Evolutionary conservation across 1,140 invertebrate genomes (phyloP).

Genomic region (Chionoecetes opilio): DNA sequence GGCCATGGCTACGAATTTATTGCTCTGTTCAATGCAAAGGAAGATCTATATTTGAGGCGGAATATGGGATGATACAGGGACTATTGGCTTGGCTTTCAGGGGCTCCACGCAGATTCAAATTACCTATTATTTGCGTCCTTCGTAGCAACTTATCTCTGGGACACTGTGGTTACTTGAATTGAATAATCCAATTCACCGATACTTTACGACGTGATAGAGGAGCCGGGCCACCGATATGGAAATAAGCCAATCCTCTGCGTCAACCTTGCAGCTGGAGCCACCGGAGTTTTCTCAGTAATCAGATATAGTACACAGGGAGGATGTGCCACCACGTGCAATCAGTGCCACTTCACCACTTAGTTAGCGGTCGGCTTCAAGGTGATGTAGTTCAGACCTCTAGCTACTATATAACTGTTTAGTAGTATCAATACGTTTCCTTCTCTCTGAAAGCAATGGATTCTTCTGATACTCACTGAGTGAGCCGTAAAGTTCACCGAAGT

Average conservation of each 20-base stretch:
- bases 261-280: too few species aligned
- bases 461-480: neutral
- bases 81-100: neutral
- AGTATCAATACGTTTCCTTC: neutral
- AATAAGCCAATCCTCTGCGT: too few species aligned
- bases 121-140: neutral
- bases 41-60: neutral
- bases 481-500: neutral
- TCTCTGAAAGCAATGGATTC: too few species aligned
- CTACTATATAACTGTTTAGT: too few species aligned
- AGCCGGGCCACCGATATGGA: too few species aligned
- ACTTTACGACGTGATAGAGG: neutral
- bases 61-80: neutral
- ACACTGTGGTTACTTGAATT: conserved; percentile 7
- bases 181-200: neutral
- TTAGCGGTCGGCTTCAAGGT: too few species aligned
- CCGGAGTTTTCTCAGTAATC: too few species aligned
- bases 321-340: too few species aligned
- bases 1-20: neutral
- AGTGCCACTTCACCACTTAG: too few species aligned
- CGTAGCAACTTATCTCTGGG: neutral
- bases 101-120: neutral
- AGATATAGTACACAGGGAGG: too few species aligned
- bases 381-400: too few species aligned
- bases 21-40: neutral